phyloP scores from a whole-genome alignment of 2,888 invertebrate genomes.

The Zootermopsis nevadensis region DNA sequence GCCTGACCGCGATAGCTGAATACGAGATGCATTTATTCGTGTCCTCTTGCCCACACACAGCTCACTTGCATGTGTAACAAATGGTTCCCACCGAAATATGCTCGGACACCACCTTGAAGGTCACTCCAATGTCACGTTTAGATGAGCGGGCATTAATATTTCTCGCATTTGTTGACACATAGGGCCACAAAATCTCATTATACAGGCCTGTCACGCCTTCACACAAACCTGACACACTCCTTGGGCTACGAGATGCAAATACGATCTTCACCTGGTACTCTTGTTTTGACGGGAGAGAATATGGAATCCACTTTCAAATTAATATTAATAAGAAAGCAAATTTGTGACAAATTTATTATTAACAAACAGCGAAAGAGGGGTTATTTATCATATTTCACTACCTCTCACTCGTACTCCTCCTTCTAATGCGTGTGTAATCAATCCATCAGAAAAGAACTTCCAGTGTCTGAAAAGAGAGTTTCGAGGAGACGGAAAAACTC shows the following conservation, averaged over 20 bases:
- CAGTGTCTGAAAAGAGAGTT: no score
- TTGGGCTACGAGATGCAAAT: no score
- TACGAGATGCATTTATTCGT: background rate
- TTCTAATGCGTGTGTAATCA: no score
- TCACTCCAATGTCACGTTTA: background rate
- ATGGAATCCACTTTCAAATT: background rate
- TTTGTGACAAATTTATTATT: constrained; percentile 7
- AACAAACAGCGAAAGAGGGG: background rate
- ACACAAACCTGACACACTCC: no score
- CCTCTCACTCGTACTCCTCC: no score
- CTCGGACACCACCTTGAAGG: background rate
- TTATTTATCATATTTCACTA: no score
- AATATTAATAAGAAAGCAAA: background rate
- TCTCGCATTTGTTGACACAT: background rate
- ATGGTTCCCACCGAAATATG: background rate
- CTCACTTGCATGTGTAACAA: background rate
- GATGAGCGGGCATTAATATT: background rate
- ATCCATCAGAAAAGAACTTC: no score
- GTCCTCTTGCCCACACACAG: background rate
- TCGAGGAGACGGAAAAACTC: no score
- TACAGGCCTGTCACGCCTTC: no score
- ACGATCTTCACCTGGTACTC: no score
- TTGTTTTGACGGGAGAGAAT: no score
- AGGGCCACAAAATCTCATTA: no score
- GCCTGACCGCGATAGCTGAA: background rate